A percentile compares a stretch with the other conserved stretches of the same genome.
Conservation (phyloP, 1,140 invertebrate genomes). For the Euschistus heros region DNA sequence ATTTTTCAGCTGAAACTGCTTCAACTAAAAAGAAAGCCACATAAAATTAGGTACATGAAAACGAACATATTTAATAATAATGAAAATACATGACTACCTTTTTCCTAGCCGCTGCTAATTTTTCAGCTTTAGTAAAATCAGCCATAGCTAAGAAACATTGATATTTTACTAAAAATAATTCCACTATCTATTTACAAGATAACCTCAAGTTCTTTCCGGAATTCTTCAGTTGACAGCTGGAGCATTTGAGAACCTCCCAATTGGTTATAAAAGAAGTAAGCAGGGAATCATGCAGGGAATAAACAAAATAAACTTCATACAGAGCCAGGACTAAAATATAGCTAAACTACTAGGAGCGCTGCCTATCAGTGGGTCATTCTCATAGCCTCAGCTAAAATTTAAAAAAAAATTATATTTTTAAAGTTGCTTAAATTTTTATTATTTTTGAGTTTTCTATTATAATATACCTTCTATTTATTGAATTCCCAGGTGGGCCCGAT, state of each 20-base stretch:
- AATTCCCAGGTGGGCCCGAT: too few species aligned
- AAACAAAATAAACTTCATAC: too few species aligned
- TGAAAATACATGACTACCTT: conserved; percentile 18
- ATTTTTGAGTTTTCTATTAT: too few species aligned
- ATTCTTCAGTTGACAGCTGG: background rate
- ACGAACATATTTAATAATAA: background rate
- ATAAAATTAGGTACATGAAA: background rate
- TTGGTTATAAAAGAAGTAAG: background rate
- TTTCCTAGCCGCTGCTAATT: conserved; percentile 25
- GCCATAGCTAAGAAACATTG: conserved; percentile 9
- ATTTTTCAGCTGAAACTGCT: conserved; percentile 26
- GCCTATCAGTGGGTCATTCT: too few species aligned
- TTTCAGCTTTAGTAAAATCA: conserved; percentile 25
- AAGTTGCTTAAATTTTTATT: too few species aligned
- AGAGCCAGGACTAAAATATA: too few species aligned
- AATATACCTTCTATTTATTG: too few species aligned
- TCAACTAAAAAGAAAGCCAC: conserved; percentile 17
- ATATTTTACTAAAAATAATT: background rate
- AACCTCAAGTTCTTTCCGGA: background rate
- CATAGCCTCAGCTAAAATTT: too few species aligned
- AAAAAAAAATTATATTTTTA: too few species aligned
- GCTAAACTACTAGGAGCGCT: too few species aligned
- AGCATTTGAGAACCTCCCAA: background rate
- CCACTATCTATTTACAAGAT: background rate
- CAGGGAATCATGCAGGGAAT: too few species aligned